Conservation (phyloP, 2,113 vertebrate genomes). For the Otus sunia region DNA sequence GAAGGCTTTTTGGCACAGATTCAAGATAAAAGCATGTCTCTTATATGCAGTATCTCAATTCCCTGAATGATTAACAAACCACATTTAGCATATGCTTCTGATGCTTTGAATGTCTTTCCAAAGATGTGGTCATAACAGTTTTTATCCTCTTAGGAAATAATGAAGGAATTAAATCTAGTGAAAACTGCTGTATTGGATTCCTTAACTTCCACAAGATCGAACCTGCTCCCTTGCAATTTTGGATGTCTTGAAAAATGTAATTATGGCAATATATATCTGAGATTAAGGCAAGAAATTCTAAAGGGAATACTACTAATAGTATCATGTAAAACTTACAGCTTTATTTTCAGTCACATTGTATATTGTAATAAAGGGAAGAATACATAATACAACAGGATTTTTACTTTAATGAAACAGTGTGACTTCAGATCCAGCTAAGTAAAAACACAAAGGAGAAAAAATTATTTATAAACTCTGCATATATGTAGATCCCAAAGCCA, state of each 20-base stretch:
- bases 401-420: not conserved
- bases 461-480: not conserved
- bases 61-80: constrained; percentile 52
- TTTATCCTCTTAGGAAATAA: not conserved
- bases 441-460: not conserved
- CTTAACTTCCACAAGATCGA: not conserved
- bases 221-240: not conserved
- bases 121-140: constrained; percentile 14
- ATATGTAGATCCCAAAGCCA: not conserved
- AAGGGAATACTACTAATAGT: not conserved
- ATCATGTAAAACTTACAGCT: not conserved
- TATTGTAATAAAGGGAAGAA: not conserved
- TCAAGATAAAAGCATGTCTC: constrained; percentile 28
- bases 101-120: constrained; percentile 39
- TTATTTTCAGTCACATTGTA: not conserved
- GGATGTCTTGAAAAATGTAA: not conserved
- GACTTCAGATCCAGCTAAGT: not conserved
- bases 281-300: not conserved
- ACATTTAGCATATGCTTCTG: constrained; percentile 49
- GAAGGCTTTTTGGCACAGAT: constrained; percentile 44
- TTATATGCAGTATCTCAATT: constrained; percentile 16
- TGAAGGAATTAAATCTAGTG: not conserved
- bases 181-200: not conserved
- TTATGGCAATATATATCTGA: not conserved
- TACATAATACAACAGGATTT: not conserved